Conservation (phyloP, 2,888 invertebrate genomes). For the Cephonodes hylas region DNA sequence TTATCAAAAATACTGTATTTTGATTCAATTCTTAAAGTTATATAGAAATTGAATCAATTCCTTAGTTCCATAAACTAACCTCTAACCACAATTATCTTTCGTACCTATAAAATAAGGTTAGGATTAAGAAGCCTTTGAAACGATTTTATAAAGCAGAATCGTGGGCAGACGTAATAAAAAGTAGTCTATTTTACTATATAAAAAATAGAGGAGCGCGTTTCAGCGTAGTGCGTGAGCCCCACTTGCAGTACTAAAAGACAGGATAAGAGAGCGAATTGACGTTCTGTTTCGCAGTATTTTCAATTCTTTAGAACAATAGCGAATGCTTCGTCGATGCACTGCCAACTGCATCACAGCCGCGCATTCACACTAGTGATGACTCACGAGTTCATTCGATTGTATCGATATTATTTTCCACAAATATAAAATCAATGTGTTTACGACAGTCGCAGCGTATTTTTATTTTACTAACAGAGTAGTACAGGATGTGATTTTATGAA, state of each 20-base stretch:
- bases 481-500: background rate
- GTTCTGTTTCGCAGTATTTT: slow-evolving; percentile 29
- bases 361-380: slow-evolving; percentile 53
- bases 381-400: slow-evolving; percentile 2
- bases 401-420: slow-evolving; percentile 28
- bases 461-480: background rate
- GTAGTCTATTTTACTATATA: background rate
- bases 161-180: background rate
- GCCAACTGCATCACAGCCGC: slow-evolving; percentile 45
- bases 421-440: background rate
- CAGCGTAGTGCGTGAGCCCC: background rate
- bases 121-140: background rate
- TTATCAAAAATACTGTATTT: no score
- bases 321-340: slow-evolving; percentile 32
- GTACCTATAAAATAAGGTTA: no score
- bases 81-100: no score
- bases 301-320: slow-evolving; percentile 46
- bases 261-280: slow-evolving; percentile 7
- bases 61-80: background rate
- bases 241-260: background rate
- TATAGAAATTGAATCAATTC: background rate
- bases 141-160: background rate
- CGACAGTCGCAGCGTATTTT: background rate
- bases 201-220: background rate
- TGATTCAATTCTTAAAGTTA: no score